These are phyloP conservation scores for Lepidocyrtoides sp. DNA, from an alignment of 2,888 invertebrate species.

Conservation along the genomic window DNA sequence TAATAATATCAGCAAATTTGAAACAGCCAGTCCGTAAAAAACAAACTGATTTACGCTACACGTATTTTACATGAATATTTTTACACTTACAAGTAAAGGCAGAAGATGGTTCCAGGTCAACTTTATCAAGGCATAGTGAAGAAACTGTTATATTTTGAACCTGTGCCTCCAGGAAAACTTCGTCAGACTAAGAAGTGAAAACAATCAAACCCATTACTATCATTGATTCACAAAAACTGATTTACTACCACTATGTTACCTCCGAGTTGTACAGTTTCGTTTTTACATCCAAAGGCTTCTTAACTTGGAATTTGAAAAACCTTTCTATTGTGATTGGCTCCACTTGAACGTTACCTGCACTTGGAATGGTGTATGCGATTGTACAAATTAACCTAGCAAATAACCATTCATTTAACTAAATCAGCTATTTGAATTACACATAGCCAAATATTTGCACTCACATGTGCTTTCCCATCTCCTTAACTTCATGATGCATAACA, in stretches of 20 bases:
- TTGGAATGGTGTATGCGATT: conserved; percentile 92
- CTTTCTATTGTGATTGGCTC: conserved; percentile 96
- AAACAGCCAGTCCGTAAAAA: too few relatives aligned
- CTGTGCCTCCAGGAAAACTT: conserved; percentile 91
- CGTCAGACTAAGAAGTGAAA: conserved; percentile 87
- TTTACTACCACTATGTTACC: too few relatives aligned
- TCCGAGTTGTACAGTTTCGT: conserved; percentile 99
- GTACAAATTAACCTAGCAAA: conserved; percentile 95
- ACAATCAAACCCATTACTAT: not conserved
- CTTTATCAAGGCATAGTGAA: conserved; percentile 97
- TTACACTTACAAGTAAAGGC: conserved; percentile 91
- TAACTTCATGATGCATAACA: conserved; percentile 99
- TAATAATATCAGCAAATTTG: too few relatives aligned
- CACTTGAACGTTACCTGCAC: conserved; percentile 55
- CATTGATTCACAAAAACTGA: too few relatives aligned
- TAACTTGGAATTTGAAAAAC: conserved; percentile 99
- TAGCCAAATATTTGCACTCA: conserved; percentile 86
- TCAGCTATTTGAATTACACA: not conserved
- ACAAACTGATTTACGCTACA: too few relatives aligned
- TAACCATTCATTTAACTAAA: not conserved
- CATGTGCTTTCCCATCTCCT: conserved; percentile 99
- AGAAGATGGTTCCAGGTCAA: conserved; percentile 96
- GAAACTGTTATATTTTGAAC: conserved; percentile 97
- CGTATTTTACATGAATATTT: too few relatives aligned
- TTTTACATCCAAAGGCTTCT: conserved; percentile 99